A percentile compares a stretch with the other conserved stretches of the same genome.
Evolutionary conservation across 2,113 vertebrate species (phyloP).

Genomic region (Triplophysa siluroides): DNA sequence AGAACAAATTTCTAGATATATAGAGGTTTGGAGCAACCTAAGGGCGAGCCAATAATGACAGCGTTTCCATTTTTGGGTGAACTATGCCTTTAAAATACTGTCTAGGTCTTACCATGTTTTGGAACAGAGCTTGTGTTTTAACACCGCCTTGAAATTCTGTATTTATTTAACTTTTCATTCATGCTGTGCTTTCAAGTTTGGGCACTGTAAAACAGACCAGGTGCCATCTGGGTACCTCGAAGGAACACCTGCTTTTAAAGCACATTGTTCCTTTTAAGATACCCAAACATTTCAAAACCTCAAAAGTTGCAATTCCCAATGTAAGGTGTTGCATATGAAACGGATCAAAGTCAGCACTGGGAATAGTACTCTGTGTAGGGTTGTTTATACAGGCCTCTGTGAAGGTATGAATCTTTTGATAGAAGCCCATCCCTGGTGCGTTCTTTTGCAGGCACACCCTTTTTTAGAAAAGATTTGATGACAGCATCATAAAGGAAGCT

Average conservation of each 20-base stretch:
- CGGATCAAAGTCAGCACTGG: slow-evolving; percentile 20
- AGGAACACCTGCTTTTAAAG: background rate
- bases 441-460: slow-evolving; percentile 28
- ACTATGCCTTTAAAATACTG: no score
- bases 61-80: no score
- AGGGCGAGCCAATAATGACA: no score
- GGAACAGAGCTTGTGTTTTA: background rate
- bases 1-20: no score
- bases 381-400: slow-evolving; percentile 31
- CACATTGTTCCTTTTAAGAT: background rate
- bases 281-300: background rate
- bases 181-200: background rate
- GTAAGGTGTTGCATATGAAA: background rate
- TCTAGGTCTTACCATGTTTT: background rate
- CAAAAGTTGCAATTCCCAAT: background rate
- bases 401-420: slow-evolving; percentile 27
- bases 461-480: slow-evolving; percentile 33
- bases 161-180: background rate
- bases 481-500: slow-evolving; percentile 35
- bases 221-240: background rate
- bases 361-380: background rate
- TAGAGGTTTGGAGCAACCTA: no score
- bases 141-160: background rate
- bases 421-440: slow-evolving; percentile 32
- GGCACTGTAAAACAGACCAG: background rate